A percentile compares a stretch with the other conserved stretches of the same genome.
phyloP scores from a whole-genome alignment of 1,140 invertebrate genomes.

The Diprion similis region DNA sequence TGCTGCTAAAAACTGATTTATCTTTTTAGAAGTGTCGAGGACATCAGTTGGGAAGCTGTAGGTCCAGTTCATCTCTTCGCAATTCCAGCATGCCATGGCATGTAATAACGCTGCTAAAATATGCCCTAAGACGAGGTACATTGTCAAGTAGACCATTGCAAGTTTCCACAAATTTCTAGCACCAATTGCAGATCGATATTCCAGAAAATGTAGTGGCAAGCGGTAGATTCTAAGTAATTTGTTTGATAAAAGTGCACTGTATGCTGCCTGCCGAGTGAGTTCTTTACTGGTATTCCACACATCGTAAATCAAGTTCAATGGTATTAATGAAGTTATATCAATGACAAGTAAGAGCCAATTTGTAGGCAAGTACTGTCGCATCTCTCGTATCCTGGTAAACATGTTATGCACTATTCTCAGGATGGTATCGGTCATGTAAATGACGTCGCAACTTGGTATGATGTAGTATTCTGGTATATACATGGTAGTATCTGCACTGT shows the following conservation, averaged over 20 bases:
- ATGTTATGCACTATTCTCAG: not conserved
- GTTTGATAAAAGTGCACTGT: not conserved
- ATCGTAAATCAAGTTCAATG: not conserved
- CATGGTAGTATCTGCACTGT: not conserved
- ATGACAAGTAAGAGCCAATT: not conserved
- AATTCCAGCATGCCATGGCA: conserved; percentile 2
- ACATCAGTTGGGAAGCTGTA: not conserved
- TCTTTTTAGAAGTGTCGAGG: not conserved
- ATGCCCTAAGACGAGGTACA: not conserved
- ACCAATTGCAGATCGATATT: not conserved
- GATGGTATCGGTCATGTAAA: not conserved
- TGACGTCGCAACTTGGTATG: not conserved
- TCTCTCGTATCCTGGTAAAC: not conserved
- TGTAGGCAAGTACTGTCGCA: not conserved
- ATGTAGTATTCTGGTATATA: not conserved
- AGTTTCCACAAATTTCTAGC: not conserved
- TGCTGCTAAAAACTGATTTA: not conserved
- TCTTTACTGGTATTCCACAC: not conserved
- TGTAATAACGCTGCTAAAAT: conserved; percentile 1
- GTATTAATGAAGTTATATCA: not conserved
- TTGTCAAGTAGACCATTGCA: not conserved
- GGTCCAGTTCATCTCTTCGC: not conserved
- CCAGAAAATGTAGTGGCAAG: not conserved
- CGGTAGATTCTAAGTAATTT: not conserved
- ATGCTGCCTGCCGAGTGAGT: not conserved